Evolutionary conservation across 2,888 invertebrate genomes (phyloP), one percentile per base, ranked within the genome.

Genomic region (Trisateles emortualis): DNA sequence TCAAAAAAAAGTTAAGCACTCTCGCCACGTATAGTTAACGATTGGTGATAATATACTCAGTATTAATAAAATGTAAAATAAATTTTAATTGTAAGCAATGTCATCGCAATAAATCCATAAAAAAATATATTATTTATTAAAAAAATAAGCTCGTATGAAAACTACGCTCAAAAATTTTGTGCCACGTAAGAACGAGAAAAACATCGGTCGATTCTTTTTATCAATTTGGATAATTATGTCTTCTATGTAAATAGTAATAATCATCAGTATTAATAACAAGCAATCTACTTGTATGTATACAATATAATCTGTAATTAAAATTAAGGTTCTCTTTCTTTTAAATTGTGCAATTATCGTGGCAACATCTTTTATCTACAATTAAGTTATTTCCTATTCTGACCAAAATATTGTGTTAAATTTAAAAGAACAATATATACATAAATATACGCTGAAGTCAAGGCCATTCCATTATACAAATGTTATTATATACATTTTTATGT

Each of bases 61-160:
- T 86, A 87, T 86, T 84, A 83, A 78, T 77, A 72, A 60, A 58
- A 53, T 80, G 79, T 84, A 83, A 78, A 79, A 76, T 80, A 78
- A 72, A 70, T 74, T 70, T 78, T 72, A 74, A 56, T 55, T 62
- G 53, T 67, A 72, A 59, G 65, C 24, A 61, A 62, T 44, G 19
- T 40, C 46, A 54, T 59, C 55, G 53, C 59, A 64, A 55, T 50
- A 30, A 50, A 49, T 43, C 17, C 48, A 45, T 36, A 43, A 57
- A 43, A n/a, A n/a, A n/a, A n/a, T n/a, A 58, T 39, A 59, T 52
- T 49, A 8, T 60, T 57, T 46, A 50, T 42, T 30, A 52, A 42
- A 49, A n/a, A 26, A 53, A 36, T 43, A 57, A 52, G 61, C 53
- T 50, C 59, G 52, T 67, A 38, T 40, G 45, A 56, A 52, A 55